Base-by-base conservation (phyloP, 1,140 invertebrate genomes). In the Bombus consobrinus region DNA sequence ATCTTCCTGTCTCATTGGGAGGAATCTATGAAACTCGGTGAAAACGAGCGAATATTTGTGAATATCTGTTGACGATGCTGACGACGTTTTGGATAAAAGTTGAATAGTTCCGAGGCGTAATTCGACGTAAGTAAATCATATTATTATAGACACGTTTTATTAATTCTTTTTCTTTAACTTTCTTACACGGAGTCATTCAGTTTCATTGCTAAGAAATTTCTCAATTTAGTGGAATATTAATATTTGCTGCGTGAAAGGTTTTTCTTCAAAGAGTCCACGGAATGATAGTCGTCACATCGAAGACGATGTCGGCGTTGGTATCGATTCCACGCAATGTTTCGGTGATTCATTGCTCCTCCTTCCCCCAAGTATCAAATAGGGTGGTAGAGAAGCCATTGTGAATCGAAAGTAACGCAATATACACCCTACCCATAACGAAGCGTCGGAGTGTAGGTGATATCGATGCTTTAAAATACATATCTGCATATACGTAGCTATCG, bases 391-490 rank as follows among this genome's bases (percentile, higher is more conserved):
- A 81, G 86, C 87, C 87, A 94, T 93, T 94, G 93, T 94, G 91
- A 92, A 92, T 89, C 85, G 90, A 92, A 94, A 94, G 93, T 93
- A 93, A 95, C 92, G 92, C 91, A 92, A 94, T 94, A 94, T 92
- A 91, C 88, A 89, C 90, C 90, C 90, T 78, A 88, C 73, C 90
- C 75, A 86, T 93, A 93, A 93, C 92, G 90, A 93, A 93, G 91
- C 92, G 88, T 91, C 89, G 83, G 83, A 76, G 87, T 92, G 92
- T 93, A 93, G 93, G 91, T 92, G 89, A 93, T 93, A 94, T 94
- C 91, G 93, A 95, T 92, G 93, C 93, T 94, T 94, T 93, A 93
- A 94, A 94, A 93, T 92, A 91, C 92, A 91, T 92, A 93, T 94
- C 93, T 93, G 93, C 92, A 94, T 94, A 93, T 86, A 89, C 81